phyloP scores from a whole-genome alignment of 2,888 invertebrate species.

The Flabesymbios commensalis region DNA sequence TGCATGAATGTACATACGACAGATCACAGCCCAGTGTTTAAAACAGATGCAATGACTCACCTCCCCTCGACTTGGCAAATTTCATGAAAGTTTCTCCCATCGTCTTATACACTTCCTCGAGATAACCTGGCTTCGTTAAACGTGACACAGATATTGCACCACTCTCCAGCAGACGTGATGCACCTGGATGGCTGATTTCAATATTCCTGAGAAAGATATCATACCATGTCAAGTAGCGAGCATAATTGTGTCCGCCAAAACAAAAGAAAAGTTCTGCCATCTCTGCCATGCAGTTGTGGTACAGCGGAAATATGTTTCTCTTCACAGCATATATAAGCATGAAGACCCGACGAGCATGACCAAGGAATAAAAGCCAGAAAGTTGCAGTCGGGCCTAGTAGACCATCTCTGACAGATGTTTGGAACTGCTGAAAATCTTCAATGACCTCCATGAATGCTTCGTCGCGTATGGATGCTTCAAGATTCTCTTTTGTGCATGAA shows the following conservation, averaged over 20 bases:
- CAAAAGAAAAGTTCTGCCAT: slow-evolving; percentile 33
- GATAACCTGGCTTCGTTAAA: slow-evolving; percentile 21
- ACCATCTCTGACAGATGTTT: too few relatives aligned
- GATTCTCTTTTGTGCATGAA: not conserved
- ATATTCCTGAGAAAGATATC: slow-evolving; percentile 29
- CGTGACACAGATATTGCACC: slow-evolving; percentile 31
- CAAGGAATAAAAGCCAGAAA: slow-evolving; percentile 26
- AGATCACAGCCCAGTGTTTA: too few relatives aligned
- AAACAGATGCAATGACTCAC: too few relatives aligned
- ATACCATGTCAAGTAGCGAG: slow-evolving; percentile 27
- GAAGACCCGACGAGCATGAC: slow-evolving; percentile 26
- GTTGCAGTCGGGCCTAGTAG: slow-evolving; percentile 19
- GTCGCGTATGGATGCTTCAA: not conserved
- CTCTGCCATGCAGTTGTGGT: slow-evolving; percentile 11
- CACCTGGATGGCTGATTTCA: slow-evolving; percentile 31
- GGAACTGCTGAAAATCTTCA: too few relatives aligned
- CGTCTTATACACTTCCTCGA: slow-evolving; percentile 25
- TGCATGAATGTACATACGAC: too few relatives aligned
- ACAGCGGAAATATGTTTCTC: slow-evolving; percentile 18
- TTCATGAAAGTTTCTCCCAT: slow-evolving; percentile 26
- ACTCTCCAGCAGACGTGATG: not conserved
- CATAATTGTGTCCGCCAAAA: slow-evolving; percentile 34
- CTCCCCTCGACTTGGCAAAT: slow-evolving; percentile 21
- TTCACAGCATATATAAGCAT: too few relatives aligned
- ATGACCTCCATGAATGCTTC: not conserved